phyloP scores from a whole-genome alignment of 2,797 vertebrate species.

The Phataginus tricuspis region DNA sequence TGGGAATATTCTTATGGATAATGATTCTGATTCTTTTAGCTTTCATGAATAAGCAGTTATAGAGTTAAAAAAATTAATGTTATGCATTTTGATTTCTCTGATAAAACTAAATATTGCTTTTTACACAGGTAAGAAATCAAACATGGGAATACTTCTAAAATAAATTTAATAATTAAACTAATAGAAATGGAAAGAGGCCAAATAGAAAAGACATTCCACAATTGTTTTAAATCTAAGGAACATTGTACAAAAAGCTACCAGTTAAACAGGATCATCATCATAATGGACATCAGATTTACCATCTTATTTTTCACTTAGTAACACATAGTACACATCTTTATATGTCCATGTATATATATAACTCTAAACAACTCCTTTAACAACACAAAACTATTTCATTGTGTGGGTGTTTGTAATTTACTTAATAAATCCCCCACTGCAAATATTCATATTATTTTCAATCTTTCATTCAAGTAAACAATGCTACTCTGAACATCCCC shows the following conservation, averaged over 20 bases:
- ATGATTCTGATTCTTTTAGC: not conserved
- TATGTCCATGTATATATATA: not conserved
- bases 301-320: conserved; percentile 48
- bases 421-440: not conserved
- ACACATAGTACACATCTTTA: not conserved
- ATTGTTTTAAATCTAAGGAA: conserved; percentile 36
- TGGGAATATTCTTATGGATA: not conserved
- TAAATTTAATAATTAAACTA: conserved; percentile 18
- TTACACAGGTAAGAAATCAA: conserved; percentile 41
- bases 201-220: not conserved
- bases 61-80: conserved; percentile 12
- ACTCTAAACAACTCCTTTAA: not conserved
- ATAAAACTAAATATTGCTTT: conserved; percentile 44
- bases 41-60: not conserved
- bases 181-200: conserved; percentile 21
- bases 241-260: not conserved
- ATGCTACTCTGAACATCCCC: not conserved
- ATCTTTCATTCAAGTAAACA: conserved; percentile 3
- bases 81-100: conserved; percentile 32
- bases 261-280: not conserved
- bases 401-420: not conserved
- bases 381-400: conserved; percentile 6
- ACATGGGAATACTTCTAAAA: not conserved
- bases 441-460: not conserved
- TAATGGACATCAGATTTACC: conserved; percentile 15